Conservation (phyloP, 2,797 vertebrate genomes). For the Malurus leucopterus region DNA sequence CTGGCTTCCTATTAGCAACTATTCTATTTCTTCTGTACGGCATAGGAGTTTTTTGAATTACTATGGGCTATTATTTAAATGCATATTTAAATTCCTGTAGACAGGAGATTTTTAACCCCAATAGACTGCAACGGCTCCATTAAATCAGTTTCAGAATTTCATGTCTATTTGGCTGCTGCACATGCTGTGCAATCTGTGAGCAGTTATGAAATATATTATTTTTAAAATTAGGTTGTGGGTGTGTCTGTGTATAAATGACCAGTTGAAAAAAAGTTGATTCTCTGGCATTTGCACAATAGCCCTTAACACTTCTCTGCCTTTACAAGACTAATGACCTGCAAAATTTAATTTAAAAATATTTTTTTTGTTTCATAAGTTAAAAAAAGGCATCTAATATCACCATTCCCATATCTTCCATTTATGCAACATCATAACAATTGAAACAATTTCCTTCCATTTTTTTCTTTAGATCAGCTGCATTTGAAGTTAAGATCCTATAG, state of each 20-base stretch:
- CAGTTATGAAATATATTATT: conserved; percentile 26
- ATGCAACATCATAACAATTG: neutral
- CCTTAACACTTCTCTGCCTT: neutral
- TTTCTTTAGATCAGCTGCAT: neutral
- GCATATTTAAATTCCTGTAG: conserved; percentile 51
- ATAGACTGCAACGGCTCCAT: conserved; percentile 33
- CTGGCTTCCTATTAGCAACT: neutral
- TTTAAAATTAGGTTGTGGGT: conserved; percentile 8
- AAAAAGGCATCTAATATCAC: neutral
- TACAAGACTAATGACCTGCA: neutral
- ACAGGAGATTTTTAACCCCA: conserved; percentile 49
- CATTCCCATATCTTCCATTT: neutral
- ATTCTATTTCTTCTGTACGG: neutral
- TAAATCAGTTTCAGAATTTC: conserved; percentile 38
- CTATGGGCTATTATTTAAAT: conserved; percentile 52
- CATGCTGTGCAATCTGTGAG: neutral
- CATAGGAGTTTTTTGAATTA: conserved; percentile 30
- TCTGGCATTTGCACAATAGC: neutral
- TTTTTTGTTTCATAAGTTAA: neutral
- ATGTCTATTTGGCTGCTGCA: conserved; percentile 32
- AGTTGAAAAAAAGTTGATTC: neutral
- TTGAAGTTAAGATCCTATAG: neutral
- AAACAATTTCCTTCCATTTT: neutral
- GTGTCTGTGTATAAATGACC: neutral
- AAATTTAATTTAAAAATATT: neutral